Evolutionary conservation across 92 coral and sea anemone species (phyloP), one percentile per base, ranked within the genome.

Genomic region (Parazoanthus atlanticus): DNA sequence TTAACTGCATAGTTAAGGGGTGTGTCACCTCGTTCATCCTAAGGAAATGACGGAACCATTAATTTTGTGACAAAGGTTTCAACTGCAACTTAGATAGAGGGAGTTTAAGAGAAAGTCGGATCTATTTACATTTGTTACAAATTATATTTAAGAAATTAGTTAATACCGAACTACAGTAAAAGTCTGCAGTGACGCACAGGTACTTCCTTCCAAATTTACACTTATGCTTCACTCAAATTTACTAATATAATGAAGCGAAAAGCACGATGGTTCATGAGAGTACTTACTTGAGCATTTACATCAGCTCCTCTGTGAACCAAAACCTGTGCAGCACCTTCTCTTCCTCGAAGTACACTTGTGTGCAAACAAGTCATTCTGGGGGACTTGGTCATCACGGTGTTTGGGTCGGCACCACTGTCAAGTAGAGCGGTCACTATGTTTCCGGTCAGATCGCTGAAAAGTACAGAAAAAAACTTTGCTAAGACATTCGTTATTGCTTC

Each of bases 1-100:
- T 72, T 72, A 17, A 72, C 38, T 72, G 76, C 76, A 16, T 72
- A 72, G 76, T 72, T 72, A 32, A 72, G 40, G 21, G 76, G 76
- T 1, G 40, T 30, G 76, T 72, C 76, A 0, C 76, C 76, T 30
- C 40, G 10, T 17, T 72, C 76, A 8, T 72, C 76, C 76, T 72
- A 72, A 28, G 38, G 5, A 72, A 72, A 30, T 29, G 10, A 52
- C 58, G 11, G 65, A 21, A 61, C 26, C 26, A 61, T 3, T 61
- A 19, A 61, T 10, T 8, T 61, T 23, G 26, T 3, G 58, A 52
- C 58, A 52, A 12, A 52, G 12, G 58, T 52, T 52, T 19, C 58
- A 52, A 15, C 49, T 9, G 10, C 49, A 46, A 46, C 49, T 8
- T 46, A 7, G 38, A 0, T 46, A 46, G 49, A 46, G 11, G 0